These are phyloP conservation scores for Cichladusa arquata DNA, from an alignment of 2,113 vertebrate genomes.

Conservation along the genomic window DNA sequence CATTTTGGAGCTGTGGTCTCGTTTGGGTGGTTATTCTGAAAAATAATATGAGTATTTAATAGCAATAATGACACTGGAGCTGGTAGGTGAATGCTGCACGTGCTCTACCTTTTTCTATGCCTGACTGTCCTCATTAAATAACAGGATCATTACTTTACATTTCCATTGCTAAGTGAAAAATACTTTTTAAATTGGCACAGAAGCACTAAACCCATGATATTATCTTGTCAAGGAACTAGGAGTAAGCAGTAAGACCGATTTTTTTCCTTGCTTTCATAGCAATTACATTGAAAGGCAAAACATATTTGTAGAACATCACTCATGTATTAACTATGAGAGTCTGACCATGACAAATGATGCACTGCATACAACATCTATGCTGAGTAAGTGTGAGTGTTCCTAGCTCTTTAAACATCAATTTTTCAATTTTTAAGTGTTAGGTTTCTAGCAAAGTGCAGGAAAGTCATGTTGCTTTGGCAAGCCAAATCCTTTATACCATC, in stretches of 20 bases:
- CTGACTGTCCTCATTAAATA: not conserved
- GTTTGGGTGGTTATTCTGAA: not conserved
- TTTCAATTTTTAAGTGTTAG: not conserved
- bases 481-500: accelerated
- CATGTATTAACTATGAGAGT: not conserved
- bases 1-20: not conserved
- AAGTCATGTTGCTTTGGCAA: not conserved
- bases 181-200: not conserved
- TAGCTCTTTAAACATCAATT: not conserved
- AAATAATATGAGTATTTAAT: not conserved
- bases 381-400: not conserved
- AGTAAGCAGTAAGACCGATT: not conserved
- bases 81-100: not conserved
- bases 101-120: not conserved
- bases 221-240: not conserved
- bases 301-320: not conserved
- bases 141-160: not conserved
- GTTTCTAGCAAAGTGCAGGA: not conserved
- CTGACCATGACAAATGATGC: not conserved
- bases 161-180: not conserved
- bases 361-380: not conserved
- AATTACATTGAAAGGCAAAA: not conserved
- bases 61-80: not conserved
- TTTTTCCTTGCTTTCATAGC: not conserved
- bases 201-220: not conserved